Percentiles rank a stretch among this genome's conserved stretches.
Conservation (phyloP, 2,797 vertebrate species). For the Manis crassicaudata region DNA sequence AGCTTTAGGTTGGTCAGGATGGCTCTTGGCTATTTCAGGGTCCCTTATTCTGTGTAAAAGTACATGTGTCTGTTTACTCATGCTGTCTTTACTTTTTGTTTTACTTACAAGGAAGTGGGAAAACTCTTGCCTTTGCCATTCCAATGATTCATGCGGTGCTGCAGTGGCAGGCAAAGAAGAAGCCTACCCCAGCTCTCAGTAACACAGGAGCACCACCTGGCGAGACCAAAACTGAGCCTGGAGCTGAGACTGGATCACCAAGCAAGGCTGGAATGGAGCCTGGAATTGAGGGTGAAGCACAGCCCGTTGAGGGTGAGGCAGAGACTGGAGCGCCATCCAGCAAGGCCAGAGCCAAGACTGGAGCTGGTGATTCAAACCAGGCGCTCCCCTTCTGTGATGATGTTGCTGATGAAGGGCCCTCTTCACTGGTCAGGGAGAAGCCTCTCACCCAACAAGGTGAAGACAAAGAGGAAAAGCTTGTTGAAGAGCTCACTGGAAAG, state of each 20-base stretch:
- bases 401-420: slow-evolving; percentile 72
- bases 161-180: slow-evolving; percentile 89
- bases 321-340: neutral
- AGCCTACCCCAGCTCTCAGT: slow-evolving; percentile 20
- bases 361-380: neutral
- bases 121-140: slow-evolving; percentile 97
- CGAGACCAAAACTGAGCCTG: neutral
- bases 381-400: neutral
- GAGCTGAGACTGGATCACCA: neutral
- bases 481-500: slow-evolving; percentile 67
- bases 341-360: neutral
- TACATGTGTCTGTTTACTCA: neutral
- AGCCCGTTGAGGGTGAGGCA: neutral
- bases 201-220: slow-evolving; percentile 41
- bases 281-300: neutral
- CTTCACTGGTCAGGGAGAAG: slow-evolving; percentile 51
- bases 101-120: slow-evolving; percentile 93
- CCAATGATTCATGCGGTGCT: slow-evolving; percentile 96
- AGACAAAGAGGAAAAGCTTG: slow-evolving; percentile 54
- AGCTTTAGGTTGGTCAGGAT: neutral
- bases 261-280: neutral
- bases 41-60: neutral
- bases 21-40: neutral
- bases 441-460: neutral
- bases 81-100: slow-evolving; percentile 39